Base-by-base conservation (phyloP, 2,797 vertebrate species). In the Sebastes trivittatus region DNA sequence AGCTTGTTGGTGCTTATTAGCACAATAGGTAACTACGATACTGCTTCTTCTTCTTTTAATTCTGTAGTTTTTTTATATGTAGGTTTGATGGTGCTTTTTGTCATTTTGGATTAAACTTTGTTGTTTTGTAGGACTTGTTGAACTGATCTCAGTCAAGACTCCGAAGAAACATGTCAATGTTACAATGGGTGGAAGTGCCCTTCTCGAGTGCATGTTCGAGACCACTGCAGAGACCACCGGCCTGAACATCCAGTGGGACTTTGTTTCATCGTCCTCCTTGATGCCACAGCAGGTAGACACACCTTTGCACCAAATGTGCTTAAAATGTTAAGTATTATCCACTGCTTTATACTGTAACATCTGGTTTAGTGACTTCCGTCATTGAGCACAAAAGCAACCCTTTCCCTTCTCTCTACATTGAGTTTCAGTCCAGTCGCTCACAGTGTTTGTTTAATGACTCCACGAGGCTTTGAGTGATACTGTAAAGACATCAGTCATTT, bases 181-280 rank as follows among this genome's bases (percentile, higher is more conserved):
- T 3, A 93, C 91, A 2, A 11, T 2, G 25, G 93, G 89, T 36
- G 58, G 4, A 16, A 88, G 7, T 5, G 84, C 59, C 54, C 36
- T 61, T 1, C 90, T 95, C 11, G 59, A 77, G 25, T 95, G 94
- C 36, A 62, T 0, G 13, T 95, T 91, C 59, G 23, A 2, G 14
- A 93, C 94, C 1, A 49, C 6, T 6, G 5, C 2, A 6, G 18
- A 38, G 1, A 86, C 90, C 25, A 77, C 6, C 22, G 6, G 20
- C 16, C 92, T 94, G 1, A 89, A 10, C 65, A 81, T 94, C 76
- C 85, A 91, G 80, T 94, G 93, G 94, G 70, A 78, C 14, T 90
- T 94, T 72, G 38, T 60, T 58, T 74, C 90, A 20, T 64, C 22
- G 8, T 60, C 69, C 54, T 58, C 83, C n/a, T 5, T 65, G 36